phyloP scores from a whole-genome alignment of 2,797 vertebrate genomes.

The Sebastes cheni region DNA sequence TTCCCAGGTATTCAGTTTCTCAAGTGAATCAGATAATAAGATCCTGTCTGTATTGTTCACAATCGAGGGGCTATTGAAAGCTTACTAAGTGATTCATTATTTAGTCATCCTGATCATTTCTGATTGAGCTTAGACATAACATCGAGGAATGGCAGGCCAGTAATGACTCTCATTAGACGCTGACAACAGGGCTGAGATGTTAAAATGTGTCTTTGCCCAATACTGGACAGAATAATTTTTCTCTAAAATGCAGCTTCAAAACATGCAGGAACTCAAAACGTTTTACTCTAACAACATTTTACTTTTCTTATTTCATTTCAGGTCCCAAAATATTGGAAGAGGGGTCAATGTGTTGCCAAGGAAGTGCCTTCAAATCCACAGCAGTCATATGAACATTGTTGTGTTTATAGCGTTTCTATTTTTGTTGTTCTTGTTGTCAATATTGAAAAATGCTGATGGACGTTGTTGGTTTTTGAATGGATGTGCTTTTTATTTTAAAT shows the following conservation, averaged over 20 bases:
- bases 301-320: slow-evolving; percentile 50
- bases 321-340: slow-evolving; percentile 69
- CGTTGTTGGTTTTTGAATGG: slow-evolving; percentile 47
- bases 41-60: slow-evolving; percentile 46
- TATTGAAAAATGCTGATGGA: slow-evolving; percentile 58
- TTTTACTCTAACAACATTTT: neutral
- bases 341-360: slow-evolving; percentile 77
- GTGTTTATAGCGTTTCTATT: slow-evolving; percentile 63
- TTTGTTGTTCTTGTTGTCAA: slow-evolving; percentile 53
- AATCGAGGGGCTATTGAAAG: slow-evolving; percentile 24
- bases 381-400: slow-evolving; percentile 68
- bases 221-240: neutral
- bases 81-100: slow-evolving; percentile 59
- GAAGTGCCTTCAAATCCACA: slow-evolving; percentile 85
- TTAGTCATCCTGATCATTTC: slow-evolving; percentile 44
- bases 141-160: slow-evolving; percentile 3
- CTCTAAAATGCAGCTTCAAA: slow-evolving; percentile 2
- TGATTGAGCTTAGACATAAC: slow-evolving; percentile 31
- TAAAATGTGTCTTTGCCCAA: slow-evolving; percentile 8
- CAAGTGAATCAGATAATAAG: slow-evolving; percentile 67
- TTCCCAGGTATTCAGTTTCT: slow-evolving; percentile 57
- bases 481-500: slow-evolving; percentile 61
- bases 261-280: neutral
- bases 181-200: slow-evolving; percentile 16
- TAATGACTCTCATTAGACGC: slow-evolving; percentile 48